A percentile compares a stretch with the other conserved stretches of the same genome.
Evolutionary conservation across 2,888 invertebrate species (phyloP).

Genomic region (Pachycephus smyrnensis): DNA sequence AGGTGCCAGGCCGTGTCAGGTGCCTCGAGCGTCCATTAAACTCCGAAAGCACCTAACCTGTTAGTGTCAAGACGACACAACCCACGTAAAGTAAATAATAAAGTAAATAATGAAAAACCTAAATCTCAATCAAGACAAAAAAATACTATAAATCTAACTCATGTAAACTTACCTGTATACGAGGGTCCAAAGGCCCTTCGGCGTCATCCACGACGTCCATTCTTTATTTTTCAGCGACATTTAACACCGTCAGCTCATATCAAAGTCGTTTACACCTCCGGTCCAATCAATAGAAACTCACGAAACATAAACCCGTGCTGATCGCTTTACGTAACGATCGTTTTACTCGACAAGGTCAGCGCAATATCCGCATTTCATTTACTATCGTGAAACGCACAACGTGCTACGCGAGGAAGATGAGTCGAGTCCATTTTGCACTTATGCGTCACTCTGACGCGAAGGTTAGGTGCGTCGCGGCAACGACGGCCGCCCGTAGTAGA

Average conservation of each 20-base stretch:
- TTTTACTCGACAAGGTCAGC: background rate
- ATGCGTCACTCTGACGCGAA: background rate
- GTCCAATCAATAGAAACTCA: background rate
- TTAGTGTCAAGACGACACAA: background rate
- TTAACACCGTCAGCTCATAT: slow-evolving; percentile 49
- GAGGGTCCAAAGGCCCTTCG: slow-evolving; percentile 68
- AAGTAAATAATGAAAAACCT: background rate
- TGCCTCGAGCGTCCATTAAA: slow-evolving; percentile 28
- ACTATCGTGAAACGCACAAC: background rate
- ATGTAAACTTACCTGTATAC: slow-evolving; percentile 66
- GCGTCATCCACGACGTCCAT: slow-evolving; percentile 64
- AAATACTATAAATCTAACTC: background rate
- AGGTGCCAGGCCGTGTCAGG: slow-evolving; percentile 58
- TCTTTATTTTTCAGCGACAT: slow-evolving; percentile 51
- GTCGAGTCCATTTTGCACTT: slow-evolving; percentile 47
- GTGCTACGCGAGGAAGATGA: slow-evolving; percentile 29
- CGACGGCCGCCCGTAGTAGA: background rate
- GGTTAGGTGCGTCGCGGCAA: background rate
- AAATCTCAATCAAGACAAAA: too few relatives aligned
- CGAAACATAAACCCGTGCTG: background rate
- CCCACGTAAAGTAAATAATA: background rate
- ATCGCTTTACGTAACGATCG: slow-evolving; percentile 5
- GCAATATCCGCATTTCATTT: background rate
- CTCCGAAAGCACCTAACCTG: slow-evolving; percentile 39
- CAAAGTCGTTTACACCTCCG: background rate